Evolutionary conservation across 2,888 invertebrate genomes (phyloP), one percentile per base, ranked within the genome.

Genomic region (Tinea semifulvella): DNA sequence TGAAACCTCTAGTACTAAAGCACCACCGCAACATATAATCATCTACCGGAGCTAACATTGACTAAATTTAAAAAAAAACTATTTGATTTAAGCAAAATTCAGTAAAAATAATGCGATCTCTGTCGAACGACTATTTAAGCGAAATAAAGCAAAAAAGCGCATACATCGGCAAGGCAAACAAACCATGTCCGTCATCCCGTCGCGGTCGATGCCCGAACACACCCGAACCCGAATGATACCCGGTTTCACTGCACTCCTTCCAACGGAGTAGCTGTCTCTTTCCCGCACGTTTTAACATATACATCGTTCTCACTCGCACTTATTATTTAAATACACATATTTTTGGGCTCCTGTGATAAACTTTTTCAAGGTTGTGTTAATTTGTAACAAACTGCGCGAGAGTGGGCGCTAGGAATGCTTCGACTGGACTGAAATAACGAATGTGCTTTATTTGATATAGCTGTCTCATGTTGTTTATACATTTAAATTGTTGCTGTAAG

Each of bases 161-260:
- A 5, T 35, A 11, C 28, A 28, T 5, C 28, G n/a, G n/a, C 5
- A 6, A n/a, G 4, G 28, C 49, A 50, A 47, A 62, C 71, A 49
- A 64, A 77, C 79, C 79, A 52, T 50, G 57, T 55, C 77, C 71
- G 50, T 62, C 65, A 50, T 57, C 56, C 51, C 55, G 57, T 52
- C 61, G 62, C 50, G 81, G 79, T 62, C 81, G 83, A 69, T 85
- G 84, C 25, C 86, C 86, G 61, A 85, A 85, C 55, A 86, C 85
- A 43, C 84, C 84, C 47, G 61, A 63, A 50, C 83, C 82, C 50
- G 84, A 84, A 57, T 86, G 84, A 56, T 86, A 86, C 16, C 42
- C 42, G 44, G 60, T 61, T 49, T 64, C 51, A 25, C 54, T 51
- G 26, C 57, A 52, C 46, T 63, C 60, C 53, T 63, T 69, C 63